Evolutionary conservation across 2,797 vertebrate species (phyloP).

Genomic region (Amblyraja radiata): DNA sequence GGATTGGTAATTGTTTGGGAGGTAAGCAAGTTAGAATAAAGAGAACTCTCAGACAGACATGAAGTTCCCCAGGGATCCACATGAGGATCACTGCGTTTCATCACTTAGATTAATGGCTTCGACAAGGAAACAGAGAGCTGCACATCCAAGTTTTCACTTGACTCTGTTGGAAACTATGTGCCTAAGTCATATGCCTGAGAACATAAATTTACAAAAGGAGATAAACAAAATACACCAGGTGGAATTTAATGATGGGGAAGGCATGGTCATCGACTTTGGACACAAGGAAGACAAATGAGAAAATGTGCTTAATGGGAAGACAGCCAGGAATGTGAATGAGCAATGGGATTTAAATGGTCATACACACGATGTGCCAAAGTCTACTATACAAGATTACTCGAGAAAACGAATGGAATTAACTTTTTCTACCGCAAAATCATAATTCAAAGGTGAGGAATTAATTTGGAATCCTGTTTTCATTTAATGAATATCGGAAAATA

Average conservation of each 20-base stretch:
- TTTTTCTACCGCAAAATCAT: no score
- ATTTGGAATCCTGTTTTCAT: neutral
- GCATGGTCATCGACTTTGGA: neutral
- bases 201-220: neutral
- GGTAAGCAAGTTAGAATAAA: neutral
- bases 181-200: neutral
- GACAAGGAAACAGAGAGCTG: neutral
- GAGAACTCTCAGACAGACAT: neutral
- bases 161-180: neutral
- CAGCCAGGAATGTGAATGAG: neutral
- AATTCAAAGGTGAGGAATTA: neutral
- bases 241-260: neutral
- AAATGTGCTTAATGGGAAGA: neutral
- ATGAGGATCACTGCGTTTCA: neutral
- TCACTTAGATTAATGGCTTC: neutral
- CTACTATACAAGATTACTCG: no score
- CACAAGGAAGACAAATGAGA: neutral
- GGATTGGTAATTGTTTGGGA: conserved; percentile 1
- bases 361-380: neutral
- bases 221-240: neutral
- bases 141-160: neutral
- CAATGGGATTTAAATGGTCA: neutral
- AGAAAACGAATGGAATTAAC: no score
- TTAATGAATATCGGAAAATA: neutral
- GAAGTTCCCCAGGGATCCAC: neutral